These are phyloP conservation scores for Takifugu bimaculatus DNA, from an alignment of 2,113 vertebrate species.

Conservation along the genomic window DNA sequence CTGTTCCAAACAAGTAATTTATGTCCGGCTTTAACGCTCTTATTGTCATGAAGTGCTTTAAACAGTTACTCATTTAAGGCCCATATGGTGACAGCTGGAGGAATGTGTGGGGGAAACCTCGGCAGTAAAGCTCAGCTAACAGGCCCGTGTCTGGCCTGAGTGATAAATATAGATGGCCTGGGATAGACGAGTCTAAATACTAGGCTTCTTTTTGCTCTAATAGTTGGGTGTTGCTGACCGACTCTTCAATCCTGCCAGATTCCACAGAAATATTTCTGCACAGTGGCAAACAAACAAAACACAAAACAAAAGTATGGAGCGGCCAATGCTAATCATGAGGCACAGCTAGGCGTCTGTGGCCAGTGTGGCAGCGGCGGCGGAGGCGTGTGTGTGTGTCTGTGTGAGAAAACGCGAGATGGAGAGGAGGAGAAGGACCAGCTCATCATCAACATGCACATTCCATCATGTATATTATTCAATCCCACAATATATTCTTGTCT, in stretches of 20 bases:
- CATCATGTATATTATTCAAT: too few relatives aligned
- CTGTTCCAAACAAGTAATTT: too few relatives aligned
- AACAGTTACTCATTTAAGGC: too few relatives aligned
- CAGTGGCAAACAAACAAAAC: slow-evolving; percentile 77
- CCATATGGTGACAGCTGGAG: slow-evolving; percentile 51
- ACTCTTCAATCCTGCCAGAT: slow-evolving; percentile 74
- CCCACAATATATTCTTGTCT: too few relatives aligned
- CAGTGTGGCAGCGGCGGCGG: slow-evolving; percentile 26
- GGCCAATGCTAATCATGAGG: slow-evolving; percentile 61
- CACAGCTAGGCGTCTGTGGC: slow-evolving; percentile 61
- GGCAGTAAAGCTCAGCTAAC: slow-evolving; percentile 55
- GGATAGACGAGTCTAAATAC: slow-evolving; percentile 73
- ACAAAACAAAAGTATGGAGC: slow-evolving; percentile 63
- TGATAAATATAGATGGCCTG: slow-evolving; percentile 78
- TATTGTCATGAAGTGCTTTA: too few relatives aligned
- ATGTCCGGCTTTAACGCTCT: too few relatives aligned
- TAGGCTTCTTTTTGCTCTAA: slow-evolving; percentile 74
- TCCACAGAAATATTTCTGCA: slow-evolving; percentile 75
- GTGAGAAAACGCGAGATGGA: slow-evolving; percentile 6
- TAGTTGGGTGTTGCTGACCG: slow-evolving; percentile 80
- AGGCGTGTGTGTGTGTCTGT: slow-evolving; percentile 24
- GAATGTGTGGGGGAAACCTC: slow-evolving; percentile 67
- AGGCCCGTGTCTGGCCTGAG: slow-evolving; percentile 57
- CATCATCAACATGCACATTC: too few relatives aligned
- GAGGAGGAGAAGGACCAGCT: neutral